phyloP scores from a whole-genome alignment of 2,797 vertebrate species.

The Loriculus beryllinus region DNA sequence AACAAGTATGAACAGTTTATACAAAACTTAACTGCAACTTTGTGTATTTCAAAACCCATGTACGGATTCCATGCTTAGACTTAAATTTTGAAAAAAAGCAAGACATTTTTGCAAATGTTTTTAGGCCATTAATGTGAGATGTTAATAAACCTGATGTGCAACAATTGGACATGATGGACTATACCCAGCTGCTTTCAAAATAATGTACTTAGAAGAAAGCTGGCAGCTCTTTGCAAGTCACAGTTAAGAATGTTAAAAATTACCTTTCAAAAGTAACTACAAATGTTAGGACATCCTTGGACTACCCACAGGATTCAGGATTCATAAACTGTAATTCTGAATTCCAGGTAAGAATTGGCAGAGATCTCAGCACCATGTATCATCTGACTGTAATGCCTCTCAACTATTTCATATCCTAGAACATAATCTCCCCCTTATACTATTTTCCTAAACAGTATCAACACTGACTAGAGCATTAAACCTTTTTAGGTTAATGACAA shows the following conservation, averaged over 20 bases:
- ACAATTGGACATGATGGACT: not conserved
- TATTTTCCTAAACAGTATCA: not conserved
- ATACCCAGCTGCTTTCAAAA: not conserved
- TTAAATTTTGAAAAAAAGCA: not conserved
- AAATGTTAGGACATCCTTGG: not conserved
- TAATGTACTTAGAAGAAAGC: not conserved
- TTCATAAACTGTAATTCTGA: not conserved
- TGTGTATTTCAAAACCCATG: not conserved
- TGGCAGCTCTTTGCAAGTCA: not conserved
- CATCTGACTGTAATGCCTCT: not conserved
- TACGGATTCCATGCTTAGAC: not conserved
- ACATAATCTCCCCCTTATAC: not conserved
- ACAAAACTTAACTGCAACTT: not conserved
- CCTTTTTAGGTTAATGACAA: slow-evolving; percentile 1
- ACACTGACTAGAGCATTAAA: not conserved
- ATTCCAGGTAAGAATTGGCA: not conserved
- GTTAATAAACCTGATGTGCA: not conserved
- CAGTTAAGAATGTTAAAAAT: not conserved
- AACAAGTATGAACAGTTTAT: not conserved
- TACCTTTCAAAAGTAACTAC: not conserved
- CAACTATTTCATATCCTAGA: not conserved
- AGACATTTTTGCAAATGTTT: not conserved
- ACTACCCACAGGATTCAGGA: not conserved
- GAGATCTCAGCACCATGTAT: not conserved
- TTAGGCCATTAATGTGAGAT: not conserved